Percentiles rank a stretch among this genome's conserved stretches.
These are phyloP conservation scores for Trididemnum clinides DNA, from an alignment of 23 tunicate species.

Conservation along the genomic window DNA sequence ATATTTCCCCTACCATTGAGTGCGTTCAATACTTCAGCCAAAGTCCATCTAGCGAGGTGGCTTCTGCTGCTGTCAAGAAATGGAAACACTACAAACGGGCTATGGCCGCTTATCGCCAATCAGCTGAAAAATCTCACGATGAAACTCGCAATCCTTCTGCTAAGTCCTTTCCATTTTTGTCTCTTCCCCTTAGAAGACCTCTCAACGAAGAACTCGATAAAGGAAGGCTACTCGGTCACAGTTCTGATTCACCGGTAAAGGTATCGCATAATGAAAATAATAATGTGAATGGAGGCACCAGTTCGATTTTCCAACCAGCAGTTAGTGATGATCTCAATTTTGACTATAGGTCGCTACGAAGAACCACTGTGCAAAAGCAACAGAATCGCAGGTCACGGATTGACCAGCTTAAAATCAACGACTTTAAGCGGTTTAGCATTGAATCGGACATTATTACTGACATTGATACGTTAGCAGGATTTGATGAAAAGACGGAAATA, in stretches of 20 bases:
- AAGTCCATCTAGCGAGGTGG: not conserved
- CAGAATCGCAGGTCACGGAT: not conserved
- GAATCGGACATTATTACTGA: constrained; percentile 79
- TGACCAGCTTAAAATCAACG: not conserved
- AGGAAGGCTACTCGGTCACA: not conserved
- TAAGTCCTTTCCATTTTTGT: not conserved
- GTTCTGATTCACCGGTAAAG: not conserved
- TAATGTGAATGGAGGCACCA: not conserved
- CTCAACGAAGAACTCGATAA: not conserved
- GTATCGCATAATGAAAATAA: not conserved
- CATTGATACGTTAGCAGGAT: constrained; percentile 61
- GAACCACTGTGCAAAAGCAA: not conserved
- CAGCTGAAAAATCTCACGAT: constrained; percentile 32
- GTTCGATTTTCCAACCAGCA: not conserved
- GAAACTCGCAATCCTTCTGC: not conserved
- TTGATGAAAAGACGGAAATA: not conserved
- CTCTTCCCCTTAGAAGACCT: not conserved
- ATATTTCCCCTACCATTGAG: too few species aligned
- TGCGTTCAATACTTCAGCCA: too few species aligned
- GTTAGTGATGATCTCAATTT: not conserved
- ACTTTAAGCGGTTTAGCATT: not conserved
- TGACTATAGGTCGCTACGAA: constrained; percentile 64
- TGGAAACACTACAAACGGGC: constrained; percentile 82
- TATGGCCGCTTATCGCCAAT: constrained; percentile 76
- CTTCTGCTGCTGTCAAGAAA: constrained; percentile 25